A percentile compares a stretch with the other conserved stretches of the same genome.
These are phyloP conservation scores for Syngnathus typhle DNA, from an alignment of 2,113 vertebrate genomes.

Conservation along the genomic window DNA sequence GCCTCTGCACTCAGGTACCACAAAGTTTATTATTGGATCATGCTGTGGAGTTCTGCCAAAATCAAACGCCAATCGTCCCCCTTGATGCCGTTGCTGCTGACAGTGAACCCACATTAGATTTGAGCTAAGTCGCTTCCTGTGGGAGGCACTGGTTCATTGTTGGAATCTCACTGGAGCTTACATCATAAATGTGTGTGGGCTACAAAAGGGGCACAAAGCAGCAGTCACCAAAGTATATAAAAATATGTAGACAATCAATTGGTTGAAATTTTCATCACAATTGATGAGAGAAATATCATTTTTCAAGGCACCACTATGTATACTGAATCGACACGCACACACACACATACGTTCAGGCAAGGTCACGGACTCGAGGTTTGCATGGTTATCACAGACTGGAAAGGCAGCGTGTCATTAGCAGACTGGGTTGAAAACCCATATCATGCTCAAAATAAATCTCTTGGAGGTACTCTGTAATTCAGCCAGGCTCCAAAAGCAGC, in stretches of 20 bases:
- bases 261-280: no score
- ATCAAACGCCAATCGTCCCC: slow-evolving; percentile 53
- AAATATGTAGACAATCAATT: no score
- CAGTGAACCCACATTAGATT: slow-evolving; percentile 41
- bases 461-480: slow-evolving; percentile 46
- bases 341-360: slow-evolving; percentile 1
- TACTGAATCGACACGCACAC: background rate
- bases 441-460: slow-evolving; percentile 52
- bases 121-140: slow-evolving; percentile 41
- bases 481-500: slow-evolving; percentile 32
- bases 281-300: no score
- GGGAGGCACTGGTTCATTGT: slow-evolving; percentile 43
- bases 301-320: no score
- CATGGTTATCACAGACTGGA: slow-evolving; percentile 42
- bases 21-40: slow-evolving; percentile 33
- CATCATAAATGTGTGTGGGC: slow-evolving; percentile 54
- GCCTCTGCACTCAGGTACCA: slow-evolving; percentile 18
- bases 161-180: slow-evolving; percentile 38
- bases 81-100: slow-evolving; percentile 36
- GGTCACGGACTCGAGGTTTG: slow-evolving; percentile 33
- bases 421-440: slow-evolving; percentile 42
- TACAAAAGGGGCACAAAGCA: slow-evolving; percentile 40
- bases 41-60: slow-evolving; percentile 32
- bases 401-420: slow-evolving; percentile 43
- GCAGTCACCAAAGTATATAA: background rate